These are phyloP conservation scores for Balearica regulorum DNA, from an alignment of 2,797 vertebrate genomes.

Conservation along the genomic window DNA sequence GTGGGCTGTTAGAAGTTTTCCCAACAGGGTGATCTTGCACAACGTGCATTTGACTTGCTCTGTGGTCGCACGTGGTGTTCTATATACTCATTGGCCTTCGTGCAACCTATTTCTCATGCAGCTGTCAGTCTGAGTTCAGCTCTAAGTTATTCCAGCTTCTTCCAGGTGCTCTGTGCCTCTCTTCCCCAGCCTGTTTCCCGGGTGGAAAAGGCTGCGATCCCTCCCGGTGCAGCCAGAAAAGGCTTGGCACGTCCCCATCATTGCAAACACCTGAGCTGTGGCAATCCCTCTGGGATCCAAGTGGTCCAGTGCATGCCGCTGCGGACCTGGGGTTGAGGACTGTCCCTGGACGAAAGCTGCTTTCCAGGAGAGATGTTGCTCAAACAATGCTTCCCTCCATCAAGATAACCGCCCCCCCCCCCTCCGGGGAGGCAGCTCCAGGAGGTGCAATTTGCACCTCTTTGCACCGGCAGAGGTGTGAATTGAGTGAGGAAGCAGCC, in stretches of 20 bases:
- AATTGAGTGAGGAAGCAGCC: not conserved
- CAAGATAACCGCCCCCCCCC: not conserved
- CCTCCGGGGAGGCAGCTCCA: not conserved
- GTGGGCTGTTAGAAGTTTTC: not conserved
- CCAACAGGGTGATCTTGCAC: not conserved
- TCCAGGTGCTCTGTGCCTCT: not conserved
- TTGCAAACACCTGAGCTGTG: not conserved
- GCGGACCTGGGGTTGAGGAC: not conserved
- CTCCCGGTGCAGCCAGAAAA: not conserved
- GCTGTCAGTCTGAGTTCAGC: not conserved
- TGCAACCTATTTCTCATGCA: not conserved
- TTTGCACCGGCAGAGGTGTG: not conserved
- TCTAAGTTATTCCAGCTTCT: not conserved
- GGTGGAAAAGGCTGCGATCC: not conserved
- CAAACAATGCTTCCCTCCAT: not conserved
- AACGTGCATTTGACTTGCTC: rapidly evolving
- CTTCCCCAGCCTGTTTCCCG: not conserved
- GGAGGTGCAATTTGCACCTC: constrained; percentile 16
- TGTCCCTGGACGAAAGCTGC: not conserved
- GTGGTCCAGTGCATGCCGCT: not conserved
- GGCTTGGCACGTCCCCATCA: rapidly evolving
- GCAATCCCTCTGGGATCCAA: not conserved
- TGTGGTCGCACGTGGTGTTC: not conserved
- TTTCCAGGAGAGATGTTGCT: not conserved
- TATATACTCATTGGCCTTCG: not conserved